A percentile compares a stretch with the other conserved stretches of the same genome.
These are phyloP conservation scores for Charaxes varanes DNA, from an alignment of 1,140 invertebrate species.

Conservation along the genomic window DNA sequence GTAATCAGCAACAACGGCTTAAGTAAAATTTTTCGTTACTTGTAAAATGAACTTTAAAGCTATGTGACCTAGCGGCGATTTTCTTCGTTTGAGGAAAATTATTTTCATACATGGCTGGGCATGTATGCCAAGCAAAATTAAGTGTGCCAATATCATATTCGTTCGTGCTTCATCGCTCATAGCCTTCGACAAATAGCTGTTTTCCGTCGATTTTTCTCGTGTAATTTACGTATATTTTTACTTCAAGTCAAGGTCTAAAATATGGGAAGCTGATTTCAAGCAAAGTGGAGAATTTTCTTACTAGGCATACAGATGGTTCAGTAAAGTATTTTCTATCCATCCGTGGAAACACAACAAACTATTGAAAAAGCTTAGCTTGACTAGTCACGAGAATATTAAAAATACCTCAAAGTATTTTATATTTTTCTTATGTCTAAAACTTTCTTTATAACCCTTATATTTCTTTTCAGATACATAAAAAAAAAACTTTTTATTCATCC, in stretches of 20 bases:
- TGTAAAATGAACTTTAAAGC: constrained; percentile 22
- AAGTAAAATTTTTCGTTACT: constrained; percentile 7
- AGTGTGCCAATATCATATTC: constrained; percentile 70
- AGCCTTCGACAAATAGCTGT: constrained; percentile 61
- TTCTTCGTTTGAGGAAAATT: constrained; percentile 16
- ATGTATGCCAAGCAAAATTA: constrained; percentile 67
- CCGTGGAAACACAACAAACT: no score
- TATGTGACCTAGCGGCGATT: constrained; percentile 11
- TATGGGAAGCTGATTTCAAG: constrained; percentile 31
- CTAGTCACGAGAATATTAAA: no score
- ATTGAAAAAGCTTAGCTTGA: no score
- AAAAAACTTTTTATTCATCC: no score
- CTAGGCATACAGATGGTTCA: no score
- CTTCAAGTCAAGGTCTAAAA: constrained; percentile 43
- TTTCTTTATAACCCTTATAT: background rate
- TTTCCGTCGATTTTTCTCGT: constrained; percentile 68
- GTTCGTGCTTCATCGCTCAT: constrained; percentile 52
- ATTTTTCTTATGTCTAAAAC: constrained; percentile 5
- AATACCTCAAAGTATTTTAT: no score
- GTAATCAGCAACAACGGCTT: constrained; percentile 4
- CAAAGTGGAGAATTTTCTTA: no score
- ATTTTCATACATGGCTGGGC: constrained; percentile 47
- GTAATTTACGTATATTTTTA: constrained; percentile 49
- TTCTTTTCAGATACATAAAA: constrained; percentile 1
- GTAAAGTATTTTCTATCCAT: no score